Percentiles rank a stretch among this genome's conserved stretches.
phyloP scores from a whole-genome alignment of 2,113 vertebrate genomes.

The Lamprotornis superbus region DNA sequence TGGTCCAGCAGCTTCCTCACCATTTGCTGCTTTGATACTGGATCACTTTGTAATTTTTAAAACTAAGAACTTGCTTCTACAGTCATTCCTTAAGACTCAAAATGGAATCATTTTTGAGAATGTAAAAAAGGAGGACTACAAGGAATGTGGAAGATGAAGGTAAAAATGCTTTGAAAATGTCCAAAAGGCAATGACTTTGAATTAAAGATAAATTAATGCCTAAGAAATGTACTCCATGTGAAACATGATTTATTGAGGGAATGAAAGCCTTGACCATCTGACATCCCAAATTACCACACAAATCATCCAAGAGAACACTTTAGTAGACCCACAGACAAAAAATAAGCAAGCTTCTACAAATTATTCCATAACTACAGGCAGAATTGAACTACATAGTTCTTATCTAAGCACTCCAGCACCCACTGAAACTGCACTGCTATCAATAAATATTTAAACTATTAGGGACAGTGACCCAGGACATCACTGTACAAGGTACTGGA shows the following conservation, averaged over 20 bases:
- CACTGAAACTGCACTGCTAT: neutral
- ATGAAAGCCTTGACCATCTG: neutral
- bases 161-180: neutral
- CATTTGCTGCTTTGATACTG: neutral
- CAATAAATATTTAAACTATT: neutral
- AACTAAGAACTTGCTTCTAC: neutral
- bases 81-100: neutral
- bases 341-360: neutral
- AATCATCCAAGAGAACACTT: neutral
- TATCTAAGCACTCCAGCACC: neutral
- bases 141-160: neutral
- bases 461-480: neutral
- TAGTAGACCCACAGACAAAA: neutral
- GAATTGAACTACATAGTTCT: neutral
- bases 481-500: neutral
- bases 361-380: rapidly evolving
- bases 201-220: neutral
- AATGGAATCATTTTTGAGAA: neutral
- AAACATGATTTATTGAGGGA: neutral
- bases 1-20: neutral
- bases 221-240: neutral
- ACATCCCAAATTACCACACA: neutral
- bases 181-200: neutral
- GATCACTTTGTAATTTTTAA: neutral
- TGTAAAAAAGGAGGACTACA: neutral